These are phyloP conservation scores for Hephaestus fuliginosus DNA, from an alignment of 2,797 vertebrate species.

Conservation along the genomic window DNA sequence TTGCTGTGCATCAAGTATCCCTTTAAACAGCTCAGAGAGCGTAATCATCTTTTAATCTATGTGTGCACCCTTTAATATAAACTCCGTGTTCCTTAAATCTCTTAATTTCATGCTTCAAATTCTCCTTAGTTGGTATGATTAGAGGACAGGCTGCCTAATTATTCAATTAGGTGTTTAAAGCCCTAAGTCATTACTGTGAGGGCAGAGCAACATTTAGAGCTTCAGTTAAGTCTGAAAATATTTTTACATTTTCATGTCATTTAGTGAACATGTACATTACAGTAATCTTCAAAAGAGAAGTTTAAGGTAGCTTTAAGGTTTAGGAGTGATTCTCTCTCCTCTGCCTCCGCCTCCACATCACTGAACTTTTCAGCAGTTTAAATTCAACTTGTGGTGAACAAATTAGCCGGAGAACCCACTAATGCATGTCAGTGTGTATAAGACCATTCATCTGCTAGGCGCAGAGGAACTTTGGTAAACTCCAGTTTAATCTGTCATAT, in stretches of 20 bases:
- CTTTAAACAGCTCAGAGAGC: slow-evolving; percentile 30
- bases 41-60: slow-evolving; percentile 47
- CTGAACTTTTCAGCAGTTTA: not conserved
- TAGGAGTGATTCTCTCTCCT: not conserved
- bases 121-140: slow-evolving; percentile 39
- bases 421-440: slow-evolving; percentile 2
- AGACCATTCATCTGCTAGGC: not conserved
- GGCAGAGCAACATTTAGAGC: slow-evolving; percentile 7
- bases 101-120: slow-evolving; percentile 57
- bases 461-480: not conserved
- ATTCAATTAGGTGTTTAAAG: slow-evolving; percentile 47
- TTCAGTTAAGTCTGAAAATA: not conserved
- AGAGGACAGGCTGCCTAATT: slow-evolving; percentile 26
- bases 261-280: not conserved
- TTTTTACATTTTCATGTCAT: not conserved
- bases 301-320: slow-evolving; percentile 7
- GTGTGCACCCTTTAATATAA: slow-evolving; percentile 23
- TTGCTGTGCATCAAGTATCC: slow-evolving; percentile 15
- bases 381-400: not conserved
- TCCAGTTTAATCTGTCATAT: no score
- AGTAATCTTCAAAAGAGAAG: slow-evolving; percentile 4
- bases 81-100: slow-evolving; percentile 46
- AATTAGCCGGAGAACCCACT: not conserved
- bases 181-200: slow-evolving; percentile 21
- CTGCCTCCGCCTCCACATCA: not conserved